Evolutionary conservation across 2,113 vertebrate species (phyloP).

Genomic region (Emydocephalus ijimae): DNA sequence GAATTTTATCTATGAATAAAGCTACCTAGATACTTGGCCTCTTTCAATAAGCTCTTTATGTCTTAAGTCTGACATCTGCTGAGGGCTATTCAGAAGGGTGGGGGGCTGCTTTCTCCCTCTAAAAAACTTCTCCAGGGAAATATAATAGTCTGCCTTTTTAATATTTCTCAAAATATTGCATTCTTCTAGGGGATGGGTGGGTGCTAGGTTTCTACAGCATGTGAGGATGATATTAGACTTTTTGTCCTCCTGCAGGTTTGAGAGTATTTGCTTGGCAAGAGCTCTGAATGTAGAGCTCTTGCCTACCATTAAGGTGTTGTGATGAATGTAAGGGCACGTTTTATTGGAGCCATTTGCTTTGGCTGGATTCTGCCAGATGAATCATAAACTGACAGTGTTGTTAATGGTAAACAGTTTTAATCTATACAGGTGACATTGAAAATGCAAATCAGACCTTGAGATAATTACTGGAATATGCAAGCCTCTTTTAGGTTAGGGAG

Average conservation of each 20-base stretch:
- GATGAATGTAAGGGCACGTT: background rate
- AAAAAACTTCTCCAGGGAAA: too few species aligned
- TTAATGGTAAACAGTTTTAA: slow-evolving; percentile 70
- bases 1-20: too few species aligned
- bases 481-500: slow-evolving; percentile 61
- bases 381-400: slow-evolving; percentile 51
- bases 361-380: slow-evolving; percentile 37
- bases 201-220: too few species aligned
- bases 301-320: background rate
- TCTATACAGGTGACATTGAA: slow-evolving; percentile 81
- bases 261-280: slow-evolving; percentile 1
- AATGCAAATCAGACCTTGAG: slow-evolving; percentile 79
- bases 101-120: too few species aligned
- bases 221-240: background rate
- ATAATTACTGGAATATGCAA: slow-evolving; percentile 70
- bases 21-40: too few species aligned
- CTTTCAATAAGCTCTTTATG: too few species aligned
- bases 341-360: slow-evolving; percentile 9
- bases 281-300: background rate
- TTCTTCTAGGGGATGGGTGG: too few species aligned
- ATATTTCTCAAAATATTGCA: too few species aligned
- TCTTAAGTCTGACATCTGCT: too few species aligned
- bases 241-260: background rate
- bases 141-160: too few species aligned
- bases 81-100: too few species aligned